A percentile compares a stretch with the other conserved stretches of the same genome.
Evolutionary conservation across 2,797 vertebrate species (phyloP).

Genomic region (Chaunax sp.): DNA sequence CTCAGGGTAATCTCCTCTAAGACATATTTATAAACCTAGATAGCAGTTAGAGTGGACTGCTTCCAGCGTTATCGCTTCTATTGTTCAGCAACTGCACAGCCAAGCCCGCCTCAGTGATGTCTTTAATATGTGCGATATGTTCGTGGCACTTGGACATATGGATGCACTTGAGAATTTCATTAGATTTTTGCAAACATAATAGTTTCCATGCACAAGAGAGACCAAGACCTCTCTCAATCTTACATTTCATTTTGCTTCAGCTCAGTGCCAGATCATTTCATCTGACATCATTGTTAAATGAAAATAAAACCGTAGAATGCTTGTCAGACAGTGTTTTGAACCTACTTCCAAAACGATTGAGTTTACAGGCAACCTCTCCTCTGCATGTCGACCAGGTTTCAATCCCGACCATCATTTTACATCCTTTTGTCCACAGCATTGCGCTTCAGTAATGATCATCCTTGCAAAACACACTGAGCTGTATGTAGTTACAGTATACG

Average conservation of each 20-base stretch:
- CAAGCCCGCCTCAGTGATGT: conserved; percentile 18
- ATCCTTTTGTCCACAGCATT: no score
- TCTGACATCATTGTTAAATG: conserved; percentile 20
- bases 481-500: no score
- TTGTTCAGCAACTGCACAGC: conserved; percentile 46
- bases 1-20: conserved; percentile 62
- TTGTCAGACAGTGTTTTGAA: conserved; percentile 23
- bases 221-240: conserved; percentile 22
- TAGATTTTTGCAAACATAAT: conserved; percentile 50
- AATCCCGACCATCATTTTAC: no score
- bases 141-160: conserved; percentile 54
- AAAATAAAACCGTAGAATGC: conserved; percentile 26
- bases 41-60: conserved; percentile 55
- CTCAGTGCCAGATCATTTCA: conserved; percentile 38
- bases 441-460: no score
- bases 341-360: neutral
- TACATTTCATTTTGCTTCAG: conserved; percentile 50
- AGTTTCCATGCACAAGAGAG: conserved; percentile 54
- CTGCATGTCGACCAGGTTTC: conserved; percentile 16
- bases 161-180: conserved; percentile 52
- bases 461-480: no score
- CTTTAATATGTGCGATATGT: conserved; percentile 45
- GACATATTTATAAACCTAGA: conserved; percentile 74
- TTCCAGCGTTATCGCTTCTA: conserved; percentile 59
- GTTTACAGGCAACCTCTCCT: neutral